phyloP scores from a whole-genome alignment of 2,113 vertebrate genomes.

The Aplodontia rufa region DNA sequence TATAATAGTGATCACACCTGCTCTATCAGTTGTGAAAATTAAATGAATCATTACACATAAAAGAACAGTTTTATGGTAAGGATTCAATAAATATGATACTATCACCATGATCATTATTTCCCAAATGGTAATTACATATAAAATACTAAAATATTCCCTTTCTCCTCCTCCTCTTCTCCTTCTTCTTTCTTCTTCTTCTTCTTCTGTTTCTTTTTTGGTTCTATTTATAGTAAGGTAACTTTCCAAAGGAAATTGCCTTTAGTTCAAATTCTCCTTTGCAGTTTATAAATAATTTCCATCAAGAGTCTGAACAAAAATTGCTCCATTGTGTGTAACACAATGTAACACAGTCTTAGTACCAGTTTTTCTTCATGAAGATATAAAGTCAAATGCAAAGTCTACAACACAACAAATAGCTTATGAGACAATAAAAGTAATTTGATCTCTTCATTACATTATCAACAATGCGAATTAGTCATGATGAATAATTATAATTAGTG shows the following conservation, averaged over 20 bases:
- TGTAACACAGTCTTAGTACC: neutral
- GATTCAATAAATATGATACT: neutral
- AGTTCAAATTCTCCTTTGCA: neutral
- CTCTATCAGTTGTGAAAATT: neutral
- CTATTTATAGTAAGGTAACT: neutral
- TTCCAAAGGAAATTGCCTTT: neutral
- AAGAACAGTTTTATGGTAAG: neutral
- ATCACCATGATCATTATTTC: neutral
- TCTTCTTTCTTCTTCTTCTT: no score
- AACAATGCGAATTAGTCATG: neutral
- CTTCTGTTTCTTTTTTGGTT: neutral
- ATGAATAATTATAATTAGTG: neutral
- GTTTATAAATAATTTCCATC: neutral
- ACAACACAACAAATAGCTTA: neutral
- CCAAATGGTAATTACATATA: neutral
- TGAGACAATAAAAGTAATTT: neutral
- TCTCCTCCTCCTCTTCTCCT: neutral
- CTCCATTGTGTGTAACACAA: neutral
- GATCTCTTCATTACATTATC: neutral
- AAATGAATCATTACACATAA: neutral
- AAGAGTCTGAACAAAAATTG: neutral
- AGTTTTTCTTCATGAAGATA: neutral
- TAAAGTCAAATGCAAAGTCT: neutral
- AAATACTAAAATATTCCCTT: neutral
- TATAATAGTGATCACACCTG: neutral